phyloP scores from a whole-genome alignment of 2,888 invertebrate species.

The Catocala sponsa region DNA sequence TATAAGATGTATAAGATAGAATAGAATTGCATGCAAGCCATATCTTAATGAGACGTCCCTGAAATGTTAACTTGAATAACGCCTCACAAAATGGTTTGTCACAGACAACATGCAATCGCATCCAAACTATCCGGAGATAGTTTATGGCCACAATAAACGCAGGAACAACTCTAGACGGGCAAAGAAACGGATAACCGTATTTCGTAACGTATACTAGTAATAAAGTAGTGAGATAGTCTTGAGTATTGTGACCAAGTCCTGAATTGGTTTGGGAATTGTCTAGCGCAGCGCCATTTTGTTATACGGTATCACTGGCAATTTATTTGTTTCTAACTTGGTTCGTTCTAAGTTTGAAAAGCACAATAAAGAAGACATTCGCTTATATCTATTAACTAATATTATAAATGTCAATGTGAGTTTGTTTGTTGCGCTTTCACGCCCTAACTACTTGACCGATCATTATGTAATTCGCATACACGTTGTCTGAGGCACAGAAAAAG shows the following conservation, averaged over 20 bases:
- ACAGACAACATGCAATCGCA: conserved; percentile 45
- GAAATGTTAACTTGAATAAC: conserved; percentile 6
- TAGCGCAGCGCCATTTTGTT: conserved; percentile 54
- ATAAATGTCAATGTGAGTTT: too few species aligned
- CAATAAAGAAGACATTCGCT: too few species aligned
- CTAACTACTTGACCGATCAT: too few species aligned
- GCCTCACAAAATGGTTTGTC: conserved; percentile 32
- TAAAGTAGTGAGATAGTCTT: conserved; percentile 55
- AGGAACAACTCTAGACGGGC: conserved; percentile 24
- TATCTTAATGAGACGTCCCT: neutral
- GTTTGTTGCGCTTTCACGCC: too few species aligned
- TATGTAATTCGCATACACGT: too few species aligned
- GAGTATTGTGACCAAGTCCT: conserved; percentile 43
- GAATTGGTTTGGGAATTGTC: conserved; percentile 58
- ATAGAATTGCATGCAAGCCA: neutral
- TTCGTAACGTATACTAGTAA: conserved; percentile 52
- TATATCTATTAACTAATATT: too few species aligned
- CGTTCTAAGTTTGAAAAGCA: too few species aligned
- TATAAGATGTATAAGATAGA: neutral
- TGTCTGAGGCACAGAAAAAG: too few species aligned
- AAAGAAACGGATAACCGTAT: conserved; percentile 35
- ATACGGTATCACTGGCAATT: conserved; percentile 35
- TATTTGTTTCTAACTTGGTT: conserved; percentile 22
- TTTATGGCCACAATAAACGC: conserved; percentile 49
- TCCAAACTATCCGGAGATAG: conserved; percentile 36